Base-by-base conservation (phyloP, 2,113 vertebrate species). In the Rhinopomastus cyanomelas region DNA sequence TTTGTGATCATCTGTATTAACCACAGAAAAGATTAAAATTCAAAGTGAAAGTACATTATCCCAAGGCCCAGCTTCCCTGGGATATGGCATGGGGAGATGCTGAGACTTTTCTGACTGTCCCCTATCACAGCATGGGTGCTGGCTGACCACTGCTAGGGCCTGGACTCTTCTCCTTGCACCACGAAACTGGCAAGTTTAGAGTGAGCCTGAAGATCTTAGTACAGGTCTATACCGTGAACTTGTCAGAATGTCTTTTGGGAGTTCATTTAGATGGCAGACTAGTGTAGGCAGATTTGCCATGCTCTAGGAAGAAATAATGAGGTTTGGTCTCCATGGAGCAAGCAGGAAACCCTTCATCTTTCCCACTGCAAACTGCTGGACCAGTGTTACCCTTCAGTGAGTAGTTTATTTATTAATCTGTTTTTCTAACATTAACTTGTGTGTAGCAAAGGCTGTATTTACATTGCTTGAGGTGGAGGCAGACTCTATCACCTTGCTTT, bases 321-420 rank as follows among this genome's bases (percentile, higher is more conserved):
- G 44, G 72, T 90, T 51, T 88, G 25, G 6, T 68, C 49, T 71
- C 36, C 15, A 16, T 46, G 34, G 32, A 81, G 61, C 11, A 83
- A 59, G 46, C 0, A 2, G 46, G 37, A 65, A 61, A 76, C 51
- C 17, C 46, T 84, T 80, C 4, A 37, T 83, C 49, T 81, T 84
- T 66, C 57, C 49, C n/a, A 53, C 16, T 88, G 44, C 26, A 53
- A 61, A 30, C 34, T 71, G 30, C 60, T 73, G 29, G 12, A 16
- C 15, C n/a, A 29, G 26, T 73, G 79, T 87, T 68, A 85, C 69
- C 72, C 82, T 89, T 90, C 88, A 82, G 74, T 87, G 66, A 91
- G 26, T 90, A 65, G 95, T 71, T 95, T 95, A 94, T 65, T 87
- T 93, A 96, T 96, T 96, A 96, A 96, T 89, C 92, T 89, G 39